Evolutionary conservation across 2,888 invertebrate species (phyloP).

Genomic region (Meganola albula): DNA sequence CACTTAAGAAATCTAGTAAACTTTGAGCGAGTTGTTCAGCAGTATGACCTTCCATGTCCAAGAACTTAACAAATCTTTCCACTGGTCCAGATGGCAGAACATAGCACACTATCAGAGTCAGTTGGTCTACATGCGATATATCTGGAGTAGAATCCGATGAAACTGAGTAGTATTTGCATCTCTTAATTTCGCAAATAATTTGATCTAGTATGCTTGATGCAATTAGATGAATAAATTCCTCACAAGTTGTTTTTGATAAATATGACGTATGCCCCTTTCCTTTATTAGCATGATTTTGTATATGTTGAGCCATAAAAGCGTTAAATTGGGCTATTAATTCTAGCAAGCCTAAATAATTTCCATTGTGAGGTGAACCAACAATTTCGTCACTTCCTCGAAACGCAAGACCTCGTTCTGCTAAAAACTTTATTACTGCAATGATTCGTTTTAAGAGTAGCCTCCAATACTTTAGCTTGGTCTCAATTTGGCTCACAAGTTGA

Average conservation of each 20-base stretch:
- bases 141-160: slow-evolving; percentile 1
- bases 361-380: slow-evolving; percentile 8
- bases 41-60: no score
- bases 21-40: no score
- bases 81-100: slow-evolving; percentile 9
- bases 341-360: slow-evolving; percentile 9
- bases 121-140: slow-evolving; percentile 2
- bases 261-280: slow-evolving; percentile 7
- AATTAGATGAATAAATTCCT: slow-evolving; percentile 9
- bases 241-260: slow-evolving; percentile 7
- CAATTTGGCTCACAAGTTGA: slow-evolving; percentile 3
- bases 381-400: slow-evolving; percentile 9
- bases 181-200: slow-evolving; percentile 7
- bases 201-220: background rate
- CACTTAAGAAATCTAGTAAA: no score
- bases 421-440: slow-evolving; percentile 7
- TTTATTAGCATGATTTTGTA: slow-evolving; percentile 5
- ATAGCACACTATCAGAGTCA: slow-evolving; percentile 8
- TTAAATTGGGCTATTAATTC: slow-evolving; percentile 6
- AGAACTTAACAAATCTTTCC: slow-evolving; percentile 12
- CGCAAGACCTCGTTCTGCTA: slow-evolving; percentile 7
- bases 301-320: slow-evolving; percentile 2
- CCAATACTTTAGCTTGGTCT: slow-evolving; percentile 3
- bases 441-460: slow-evolving; percentile 1
- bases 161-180: slow-evolving; percentile 6